phyloP scores from a whole-genome alignment of 2,888 invertebrate genomes.

The Ophioninae sp. region DNA sequence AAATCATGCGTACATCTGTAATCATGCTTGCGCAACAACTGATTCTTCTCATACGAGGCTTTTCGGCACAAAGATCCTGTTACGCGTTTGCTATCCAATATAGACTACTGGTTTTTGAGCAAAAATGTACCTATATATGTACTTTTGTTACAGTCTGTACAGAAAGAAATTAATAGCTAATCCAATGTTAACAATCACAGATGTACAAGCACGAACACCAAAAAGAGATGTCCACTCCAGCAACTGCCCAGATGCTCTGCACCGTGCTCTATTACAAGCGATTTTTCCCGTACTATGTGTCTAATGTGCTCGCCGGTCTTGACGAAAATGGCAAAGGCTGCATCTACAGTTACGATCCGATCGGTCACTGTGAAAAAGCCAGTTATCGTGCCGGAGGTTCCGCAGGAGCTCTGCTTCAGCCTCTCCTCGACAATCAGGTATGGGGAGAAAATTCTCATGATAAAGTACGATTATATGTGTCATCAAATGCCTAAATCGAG shows the following conservation, averaged over 20 bases:
- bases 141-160: too few relatives aligned
- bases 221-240: conserved; percentile 94
- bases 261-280: conserved; percentile 97
- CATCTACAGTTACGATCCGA: conserved; percentile 98
- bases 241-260: conserved; percentile 97
- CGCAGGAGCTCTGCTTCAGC: conserved; percentile 94
- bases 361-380: conserved; percentile 95
- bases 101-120: too few relatives aligned
- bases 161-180: neutral
- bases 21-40: too few relatives aligned
- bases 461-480: neutral
- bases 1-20: too few relatives aligned
- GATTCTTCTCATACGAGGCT: too few relatives aligned
- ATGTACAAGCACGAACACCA: conserved; percentile 98
- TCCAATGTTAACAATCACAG: conserved; percentile 76
- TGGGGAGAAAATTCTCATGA: neutral
- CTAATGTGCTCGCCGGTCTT: conserved; percentile 96
- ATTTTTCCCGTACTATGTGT: conserved; percentile 99
- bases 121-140: too few relatives aligned
- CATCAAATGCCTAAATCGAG: neutral
- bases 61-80: too few relatives aligned
- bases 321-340: conserved; percentile 97
- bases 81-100: too few relatives aligned
- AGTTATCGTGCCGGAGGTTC: conserved; percentile 95
- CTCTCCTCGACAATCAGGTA: conserved; percentile 96